Evolutionary conservation across 2,888 invertebrate genomes (phyloP), one percentile per base, ranked within the genome.

Genomic region (Acanthosepion esculentum): DNA sequence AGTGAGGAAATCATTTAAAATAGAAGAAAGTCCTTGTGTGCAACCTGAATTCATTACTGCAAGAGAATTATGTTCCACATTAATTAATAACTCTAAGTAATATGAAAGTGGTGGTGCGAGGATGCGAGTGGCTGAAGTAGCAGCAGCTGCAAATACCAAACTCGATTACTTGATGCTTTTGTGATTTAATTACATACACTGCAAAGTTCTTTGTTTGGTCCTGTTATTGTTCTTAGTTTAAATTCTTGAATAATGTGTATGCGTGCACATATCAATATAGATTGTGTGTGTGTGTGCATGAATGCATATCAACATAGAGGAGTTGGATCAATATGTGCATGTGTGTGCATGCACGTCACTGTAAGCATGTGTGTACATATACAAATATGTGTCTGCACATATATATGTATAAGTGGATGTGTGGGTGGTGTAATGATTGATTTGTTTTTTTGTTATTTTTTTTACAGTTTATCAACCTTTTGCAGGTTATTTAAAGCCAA

Each of bases 101-200:
- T 78, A 3, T 78, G 78, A n/a, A 29, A 29, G 78, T 18, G 78
- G 18, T 15, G 0, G 78, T 12, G 78, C 1, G 2, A n/a, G 78
- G 10, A 8, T 4, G n/a, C 15, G 18, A 33, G 12, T 7, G n/a
- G 12, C 0, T 5, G 10, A 78, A 12, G n/a, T 12, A 10, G 78
- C 15, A 4, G n/a, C 78, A 23, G 78, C n/a, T 33, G 78, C 18
- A 1, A 18, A 78, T 78, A 78, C 78, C n/a, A 78, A n/a, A 33
- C 78, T 78, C n/a, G 4, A n/a, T 78, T n/a, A 78, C 78, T 78
- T n/a, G n/a, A 78, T 78, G 29, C 78, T n/a, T 29, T 78, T 78
- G n/a, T 78, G n/a, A 78, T 33, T n/a, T 78, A n/a, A 78, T 78
- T 78, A 78, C n/a, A 78, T 78, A n/a, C 78, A n/a, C 78, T 78